Evolutionary conservation across 2,113 vertebrate genomes (phyloP), one percentile per base, ranked within the genome.

Genomic region (Mormoops blainvillei): DNA sequence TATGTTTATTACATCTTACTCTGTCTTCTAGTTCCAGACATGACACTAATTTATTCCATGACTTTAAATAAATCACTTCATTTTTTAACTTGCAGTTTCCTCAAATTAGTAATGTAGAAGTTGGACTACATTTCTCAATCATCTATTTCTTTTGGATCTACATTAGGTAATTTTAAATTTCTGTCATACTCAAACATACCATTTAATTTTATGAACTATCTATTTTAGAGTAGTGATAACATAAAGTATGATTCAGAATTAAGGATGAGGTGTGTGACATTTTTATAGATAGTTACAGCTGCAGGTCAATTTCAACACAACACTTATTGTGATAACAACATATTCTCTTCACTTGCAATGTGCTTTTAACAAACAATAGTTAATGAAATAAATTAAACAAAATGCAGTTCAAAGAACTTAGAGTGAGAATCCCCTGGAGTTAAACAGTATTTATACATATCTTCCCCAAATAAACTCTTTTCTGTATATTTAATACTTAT

Each of bases 341-440:
- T 88, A 88, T 31, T 73, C 54, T 83, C 38, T 80, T 38, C 1
- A 56, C 45, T 71, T 63, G 68, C 36, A 83, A 45, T 71, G 13
- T 31, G n/a, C 24, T 91, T 91, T 93, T 77, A 88, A 28, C 16
- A 94, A 95, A 87, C 6, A 73, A 31, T 45, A 84, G 12, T 71
- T 88, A 80, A 89, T 68, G 20, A 94, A 89, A 81, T 5, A 41
- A 96, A 81, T 61, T 86, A 89, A 81, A 87, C 41, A 87, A 71
- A 63, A 96, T 48, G 50, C 43, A 71, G 31, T 81, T 70, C 19
- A 70, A 81, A 81, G 14, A 90, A n/a, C 19, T 90, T 54, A 54
- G 13, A 7, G 43, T 78, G 43, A 43, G 19, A 83, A 52, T 83
- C n/a, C 28, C 61, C 87, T 50, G 45, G 54, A 31, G 33, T 91